A percentile compares a stretch with the other conserved stretches of the same genome.
phyloP scores from a whole-genome alignment of 2,113 vertebrate species.

The Pampusana beccarii region DNA sequence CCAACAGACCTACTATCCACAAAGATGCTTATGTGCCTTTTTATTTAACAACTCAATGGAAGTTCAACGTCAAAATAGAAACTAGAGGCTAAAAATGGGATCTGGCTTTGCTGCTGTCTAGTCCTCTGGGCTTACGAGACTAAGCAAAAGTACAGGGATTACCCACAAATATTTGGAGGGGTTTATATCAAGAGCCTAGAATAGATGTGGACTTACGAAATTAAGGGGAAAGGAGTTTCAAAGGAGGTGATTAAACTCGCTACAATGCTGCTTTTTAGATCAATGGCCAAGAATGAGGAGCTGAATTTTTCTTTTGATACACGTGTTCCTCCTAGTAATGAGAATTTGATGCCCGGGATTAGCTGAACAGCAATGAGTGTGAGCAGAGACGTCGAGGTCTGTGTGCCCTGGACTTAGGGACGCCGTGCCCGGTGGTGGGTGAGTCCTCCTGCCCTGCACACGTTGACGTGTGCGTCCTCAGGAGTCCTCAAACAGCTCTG shows the following conservation, averaged over 20 bases:
- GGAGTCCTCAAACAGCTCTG: neutral
- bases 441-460: neutral
- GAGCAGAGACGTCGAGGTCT: neutral
- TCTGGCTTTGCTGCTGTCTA: neutral
- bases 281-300: neutral
- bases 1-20: neutral
- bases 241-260: neutral
- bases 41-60: neutral
- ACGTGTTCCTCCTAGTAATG: neutral
- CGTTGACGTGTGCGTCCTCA: accelerated
- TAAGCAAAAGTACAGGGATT: constrained; percentile 7
- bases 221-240: constrained; percentile 20
- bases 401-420: neutral
- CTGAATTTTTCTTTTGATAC: neutral
- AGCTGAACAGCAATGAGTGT: neutral
- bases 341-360: neutral
- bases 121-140: constrained; percentile 5
- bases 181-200: constrained; percentile 19
- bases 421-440: neutral
- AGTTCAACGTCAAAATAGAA: constrained; percentile 17
- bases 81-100: constrained; percentile 13
- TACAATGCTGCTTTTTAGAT: neutral
- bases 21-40: neutral
- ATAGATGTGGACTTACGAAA: neutral
- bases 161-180: constrained; percentile 13